phyloP scores from a whole-genome alignment of 2,113 vertebrate genomes.

The Speoplatyrhinus poulsoni region DNA sequence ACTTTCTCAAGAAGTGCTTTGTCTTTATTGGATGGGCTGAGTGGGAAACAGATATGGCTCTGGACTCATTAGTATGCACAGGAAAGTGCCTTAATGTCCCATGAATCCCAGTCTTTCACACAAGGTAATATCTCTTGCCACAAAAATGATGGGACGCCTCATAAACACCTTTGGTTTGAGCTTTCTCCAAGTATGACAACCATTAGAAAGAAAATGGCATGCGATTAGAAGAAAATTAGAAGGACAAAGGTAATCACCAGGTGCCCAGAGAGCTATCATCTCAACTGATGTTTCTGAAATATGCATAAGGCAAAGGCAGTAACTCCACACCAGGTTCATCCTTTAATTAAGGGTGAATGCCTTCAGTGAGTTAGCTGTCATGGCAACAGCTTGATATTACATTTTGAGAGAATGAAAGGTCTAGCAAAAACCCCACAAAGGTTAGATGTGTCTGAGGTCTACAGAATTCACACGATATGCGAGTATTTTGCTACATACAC shows the following conservation, averaged over 20 bases:
- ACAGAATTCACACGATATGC: background rate
- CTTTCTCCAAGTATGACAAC: slow-evolving; percentile 49
- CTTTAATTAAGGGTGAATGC: slow-evolving; percentile 62
- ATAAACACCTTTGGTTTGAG: slow-evolving; percentile 57
- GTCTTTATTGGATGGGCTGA: slow-evolving; percentile 45
- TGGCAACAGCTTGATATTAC: slow-evolving; percentile 51
- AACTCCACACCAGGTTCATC: slow-evolving; percentile 37
- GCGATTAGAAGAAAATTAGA: slow-evolving; percentile 61
- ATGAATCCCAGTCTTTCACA: slow-evolving; percentile 49
- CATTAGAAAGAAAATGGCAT: slow-evolving; percentile 62
- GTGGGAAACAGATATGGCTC: slow-evolving; percentile 47
- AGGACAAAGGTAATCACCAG: slow-evolving; percentile 48
- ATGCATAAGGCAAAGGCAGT: slow-evolving; percentile 45
- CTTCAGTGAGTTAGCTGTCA: slow-evolving; percentile 57
- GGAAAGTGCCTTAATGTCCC: slow-evolving; percentile 30
- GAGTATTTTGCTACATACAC: too few relatives aligned
- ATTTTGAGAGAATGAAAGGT: slow-evolving; percentile 27
- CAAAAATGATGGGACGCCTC: slow-evolving; percentile 20
- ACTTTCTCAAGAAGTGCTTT: slow-evolving; percentile 40
- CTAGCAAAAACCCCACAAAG: slow-evolving; percentile 20
- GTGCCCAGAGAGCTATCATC: slow-evolving; percentile 34
- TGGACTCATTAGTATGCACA: slow-evolving; percentile 54
- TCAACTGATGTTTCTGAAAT: slow-evolving; percentile 63
- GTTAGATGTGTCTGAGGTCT: slow-evolving; percentile 9
- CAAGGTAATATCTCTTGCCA: slow-evolving; percentile 41